These are phyloP conservation scores for Danaus chrysippus DNA, from an alignment of 2,888 invertebrate species.

Conservation along the genomic window DNA sequence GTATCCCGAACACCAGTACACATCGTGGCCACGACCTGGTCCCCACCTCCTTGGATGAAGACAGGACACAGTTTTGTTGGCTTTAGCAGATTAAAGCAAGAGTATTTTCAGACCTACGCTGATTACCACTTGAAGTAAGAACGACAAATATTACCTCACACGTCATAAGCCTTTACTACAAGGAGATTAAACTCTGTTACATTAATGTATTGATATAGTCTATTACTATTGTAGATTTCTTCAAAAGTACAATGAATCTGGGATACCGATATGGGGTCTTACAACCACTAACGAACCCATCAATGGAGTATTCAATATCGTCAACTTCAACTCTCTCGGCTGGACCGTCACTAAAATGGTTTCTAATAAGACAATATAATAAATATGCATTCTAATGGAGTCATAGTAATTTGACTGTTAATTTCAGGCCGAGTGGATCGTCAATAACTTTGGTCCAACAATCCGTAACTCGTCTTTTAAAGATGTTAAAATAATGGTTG, in stretches of 20 bases:
- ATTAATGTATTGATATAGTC: no score
- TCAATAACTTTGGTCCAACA: slow-evolving; percentile 85
- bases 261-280: slow-evolving; percentile 85
- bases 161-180: not conserved
- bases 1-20: slow-evolving; percentile 51
- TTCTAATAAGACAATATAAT: not conserved
- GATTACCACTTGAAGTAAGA: slow-evolving; percentile 84
- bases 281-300: slow-evolving; percentile 91
- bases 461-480: slow-evolving; percentile 79
- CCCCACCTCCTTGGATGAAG: slow-evolving; percentile 83
- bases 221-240: slow-evolving; percentile 78
- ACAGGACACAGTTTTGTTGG: slow-evolving; percentile 49
- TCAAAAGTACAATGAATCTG: slow-evolving; percentile 81
- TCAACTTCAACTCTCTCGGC: slow-evolving; percentile 83
- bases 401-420: not conserved
- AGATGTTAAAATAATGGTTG: slow-evolving; percentile 82
- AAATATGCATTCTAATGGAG: not conserved
- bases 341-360: slow-evolving; percentile 80
- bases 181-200: no score
- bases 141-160: not conserved
- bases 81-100: slow-evolving; percentile 42
- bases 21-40: slow-evolving; percentile 76
- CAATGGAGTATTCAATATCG: slow-evolving; percentile 69
- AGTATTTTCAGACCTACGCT: slow-evolving; percentile 86
- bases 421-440: slow-evolving; percentile 83